Percentiles rank a stretch among this genome's conserved stretches.
Evolutionary conservation across 2,888 invertebrate species (phyloP).

Genomic region (Tinea trinotella): DNA sequence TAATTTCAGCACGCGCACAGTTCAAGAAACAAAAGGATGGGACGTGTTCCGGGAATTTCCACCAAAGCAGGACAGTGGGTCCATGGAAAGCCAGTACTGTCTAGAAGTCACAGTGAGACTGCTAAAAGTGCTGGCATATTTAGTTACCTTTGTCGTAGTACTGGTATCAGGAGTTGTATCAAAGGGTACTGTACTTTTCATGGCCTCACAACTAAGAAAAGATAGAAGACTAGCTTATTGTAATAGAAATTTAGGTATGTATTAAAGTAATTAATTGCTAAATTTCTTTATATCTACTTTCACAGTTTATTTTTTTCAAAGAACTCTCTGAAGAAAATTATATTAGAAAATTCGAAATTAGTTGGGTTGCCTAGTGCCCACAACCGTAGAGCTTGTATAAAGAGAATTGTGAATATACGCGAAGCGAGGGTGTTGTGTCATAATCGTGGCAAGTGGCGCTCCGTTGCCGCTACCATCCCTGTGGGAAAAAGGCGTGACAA

Average conservation of each 20-base stretch:
- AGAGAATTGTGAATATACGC: too few relatives aligned
- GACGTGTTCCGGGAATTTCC: constrained; percentile 96
- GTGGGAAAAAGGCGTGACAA: too few relatives aligned
- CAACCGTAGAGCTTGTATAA: too few relatives aligned
- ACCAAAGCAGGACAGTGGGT: constrained; percentile 88
- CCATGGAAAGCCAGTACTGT: constrained; percentile 90
- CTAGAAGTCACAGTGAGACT: constrained; percentile 88
- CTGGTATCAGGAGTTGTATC: constrained; percentile 88
- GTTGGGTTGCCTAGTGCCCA: too few relatives aligned
- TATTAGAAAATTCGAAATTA: too few relatives aligned
- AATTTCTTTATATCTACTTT: too few relatives aligned
- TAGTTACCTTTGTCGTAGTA: constrained; percentile 88
- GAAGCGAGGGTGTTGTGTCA: too few relatives aligned
- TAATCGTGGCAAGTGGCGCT: too few relatives aligned
- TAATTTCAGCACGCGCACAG: constrained; percentile 81
- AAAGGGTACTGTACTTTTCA: constrained; percentile 90
- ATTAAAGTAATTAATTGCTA: background rate
- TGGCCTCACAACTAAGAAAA: constrained; percentile 90
- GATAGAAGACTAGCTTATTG: constrained; percentile 85
- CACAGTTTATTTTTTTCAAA: too few relatives aligned
- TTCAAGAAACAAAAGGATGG: constrained; percentile 94
- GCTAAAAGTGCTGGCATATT: constrained; percentile 87
- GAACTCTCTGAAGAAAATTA: too few relatives aligned
- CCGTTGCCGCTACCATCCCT: too few relatives aligned
- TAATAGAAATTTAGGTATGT: constrained; percentile 86